phyloP scores from a whole-genome alignment of 2,888 invertebrate genomes.

The Willowsia nigromaculata region DNA sequence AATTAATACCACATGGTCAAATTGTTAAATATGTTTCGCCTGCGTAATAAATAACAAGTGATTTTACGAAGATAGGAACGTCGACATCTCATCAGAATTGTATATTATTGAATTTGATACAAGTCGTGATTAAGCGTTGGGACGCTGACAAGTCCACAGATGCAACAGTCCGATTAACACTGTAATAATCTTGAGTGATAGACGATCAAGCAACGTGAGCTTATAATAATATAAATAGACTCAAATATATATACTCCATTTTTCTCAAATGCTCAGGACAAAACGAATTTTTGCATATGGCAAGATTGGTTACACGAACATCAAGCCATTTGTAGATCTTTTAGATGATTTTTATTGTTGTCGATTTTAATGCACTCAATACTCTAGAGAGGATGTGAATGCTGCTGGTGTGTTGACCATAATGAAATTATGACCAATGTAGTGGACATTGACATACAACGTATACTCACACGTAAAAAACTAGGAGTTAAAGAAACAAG shows the following conservation, averaged over 20 bases:
- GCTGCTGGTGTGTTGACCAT: neutral
- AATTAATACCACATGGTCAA: slow-evolving; percentile 8
- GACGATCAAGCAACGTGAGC: neutral
- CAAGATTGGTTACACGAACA: neutral
- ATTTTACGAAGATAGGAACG: slow-evolving; percentile 11
- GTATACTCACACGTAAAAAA: neutral
- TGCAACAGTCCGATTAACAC: slow-evolving; percentile 23
- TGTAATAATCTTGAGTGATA: slow-evolving; percentile 22
- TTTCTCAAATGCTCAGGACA: neutral
- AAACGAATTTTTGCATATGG: neutral
- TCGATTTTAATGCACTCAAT: slow-evolving; percentile 19
- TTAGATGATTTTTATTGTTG: neutral
- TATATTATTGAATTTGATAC: slow-evolving; percentile 48
- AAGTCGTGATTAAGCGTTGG: slow-evolving; percentile 33
- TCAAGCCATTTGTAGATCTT: slow-evolving; percentile 14
- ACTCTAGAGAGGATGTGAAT: neutral
- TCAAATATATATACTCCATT: neutral
- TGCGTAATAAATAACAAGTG: slow-evolving; percentile 25
- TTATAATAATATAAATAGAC: slow-evolving; percentile 7
- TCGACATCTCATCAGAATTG: slow-evolving; percentile 40
- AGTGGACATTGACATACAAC: slow-evolving; percentile 1
- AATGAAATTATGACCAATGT: slow-evolving; percentile 28
- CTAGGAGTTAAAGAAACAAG: neutral
- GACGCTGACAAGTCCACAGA: slow-evolving; percentile 23
- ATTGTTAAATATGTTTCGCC: slow-evolving; percentile 3